These are phyloP conservation scores for Gisinianus flammeolus DNA, from an alignment of 2,888 invertebrate species.

Conservation along the genomic window DNA sequence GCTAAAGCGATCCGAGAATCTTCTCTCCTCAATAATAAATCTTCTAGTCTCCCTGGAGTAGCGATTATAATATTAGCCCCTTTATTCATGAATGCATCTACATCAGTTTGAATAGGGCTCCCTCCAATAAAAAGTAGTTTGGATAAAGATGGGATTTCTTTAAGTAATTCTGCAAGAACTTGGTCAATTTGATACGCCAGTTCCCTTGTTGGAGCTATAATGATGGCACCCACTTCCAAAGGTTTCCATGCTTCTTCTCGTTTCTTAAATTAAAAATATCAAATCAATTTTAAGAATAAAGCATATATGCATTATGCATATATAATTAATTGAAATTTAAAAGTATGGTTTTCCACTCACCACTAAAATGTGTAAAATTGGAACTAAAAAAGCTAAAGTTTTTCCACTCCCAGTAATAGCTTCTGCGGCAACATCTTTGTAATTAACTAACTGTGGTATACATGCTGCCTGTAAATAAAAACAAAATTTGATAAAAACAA, in stretches of 20 bases:
- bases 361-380: constrained; percentile 82
- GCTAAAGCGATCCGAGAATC: constrained; percentile 71
- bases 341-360: constrained; percentile 58
- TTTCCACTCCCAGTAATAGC: constrained; percentile 99
- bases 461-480: constrained; percentile 72
- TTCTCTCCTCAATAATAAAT: constrained; percentile 69
- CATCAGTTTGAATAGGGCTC: constrained; percentile 76
- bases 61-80: constrained; percentile 89
- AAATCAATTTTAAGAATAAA: background rate
- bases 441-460: constrained; percentile 83
- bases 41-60: constrained; percentile 92
- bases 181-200: constrained; percentile 86
- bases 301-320: too few relatives aligned
- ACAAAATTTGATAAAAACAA: background rate
- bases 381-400: constrained; percentile 93
- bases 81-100: constrained; percentile 69
- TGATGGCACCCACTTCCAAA: constrained; percentile 82
- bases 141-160: constrained; percentile 61
- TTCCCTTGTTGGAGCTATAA: constrained; percentile 96
- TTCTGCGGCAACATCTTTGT: constrained; percentile 97
- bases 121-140: constrained; percentile 74
- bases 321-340: background rate
- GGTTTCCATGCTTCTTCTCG: constrained; percentile 71
- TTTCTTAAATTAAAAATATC: constrained; percentile 33
- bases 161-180: constrained; percentile 67